A percentile compares a stretch with the other conserved stretches of the same genome.
Evolutionary conservation across 2,113 vertebrate species (phyloP).

Genomic region (Smithornis capensis): DNA sequence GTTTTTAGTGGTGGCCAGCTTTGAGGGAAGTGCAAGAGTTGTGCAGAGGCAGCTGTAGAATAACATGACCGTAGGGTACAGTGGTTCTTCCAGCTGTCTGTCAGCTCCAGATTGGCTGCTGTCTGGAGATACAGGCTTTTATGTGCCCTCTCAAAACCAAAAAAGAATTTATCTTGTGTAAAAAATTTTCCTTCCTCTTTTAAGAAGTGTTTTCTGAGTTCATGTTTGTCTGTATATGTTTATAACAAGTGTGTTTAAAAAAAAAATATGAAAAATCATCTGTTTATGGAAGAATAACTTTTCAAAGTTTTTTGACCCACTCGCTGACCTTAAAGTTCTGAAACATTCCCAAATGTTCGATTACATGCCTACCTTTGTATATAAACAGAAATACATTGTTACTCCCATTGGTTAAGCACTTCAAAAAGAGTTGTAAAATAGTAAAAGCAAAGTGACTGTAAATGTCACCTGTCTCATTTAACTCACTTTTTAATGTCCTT

Average conservation of each 20-base stretch:
- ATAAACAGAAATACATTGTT: neutral
- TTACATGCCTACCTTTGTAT: neutral
- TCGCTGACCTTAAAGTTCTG: neutral
- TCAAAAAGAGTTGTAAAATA: neutral
- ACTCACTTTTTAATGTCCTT: neutral
- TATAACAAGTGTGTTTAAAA: neutral
- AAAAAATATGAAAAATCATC: neutral
- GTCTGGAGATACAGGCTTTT: neutral
- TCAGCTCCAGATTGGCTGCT: neutral
- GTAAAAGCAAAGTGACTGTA: neutral
- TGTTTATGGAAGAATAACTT: neutral
- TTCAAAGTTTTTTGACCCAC: neutral
- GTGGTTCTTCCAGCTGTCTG: neutral
- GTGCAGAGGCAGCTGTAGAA: neutral
- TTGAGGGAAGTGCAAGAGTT: neutral
- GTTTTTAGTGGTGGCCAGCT: neutral
- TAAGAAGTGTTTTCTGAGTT: neutral
- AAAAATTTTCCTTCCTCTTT: neutral
- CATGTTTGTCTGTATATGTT: neutral
- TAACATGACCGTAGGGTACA: neutral
- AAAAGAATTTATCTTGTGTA: neutral
- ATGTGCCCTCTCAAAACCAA: neutral
- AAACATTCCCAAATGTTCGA: neutral
- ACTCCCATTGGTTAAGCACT: neutral
- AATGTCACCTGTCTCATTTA: neutral